Evolutionary conservation across 2,888 invertebrate species (phyloP).

Genomic region (Erynnis tages): DNA sequence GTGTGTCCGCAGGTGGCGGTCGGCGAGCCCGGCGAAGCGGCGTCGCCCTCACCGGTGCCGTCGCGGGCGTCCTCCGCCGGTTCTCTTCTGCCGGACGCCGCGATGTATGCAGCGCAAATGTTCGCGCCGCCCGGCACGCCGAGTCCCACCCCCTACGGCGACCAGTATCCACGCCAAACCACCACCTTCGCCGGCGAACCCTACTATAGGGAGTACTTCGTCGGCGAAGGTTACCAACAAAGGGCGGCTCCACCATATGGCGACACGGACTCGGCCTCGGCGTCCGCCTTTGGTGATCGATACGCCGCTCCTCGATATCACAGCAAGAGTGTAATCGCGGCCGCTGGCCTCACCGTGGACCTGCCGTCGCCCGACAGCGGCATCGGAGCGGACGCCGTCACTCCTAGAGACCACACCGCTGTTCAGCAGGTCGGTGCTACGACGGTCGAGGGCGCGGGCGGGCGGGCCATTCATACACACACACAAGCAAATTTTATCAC

Average conservation of each 20-base stretch:
- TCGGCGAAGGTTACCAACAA: conserved; percentile 83
- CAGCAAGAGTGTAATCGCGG: conserved; percentile 87
- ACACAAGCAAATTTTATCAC: conserved; percentile 36
- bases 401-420: conserved; percentile 93
- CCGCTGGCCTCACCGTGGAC: conserved; percentile 93
- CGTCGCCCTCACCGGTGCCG: conserved; percentile 83
- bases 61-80: conserved; percentile 81
- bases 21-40: conserved; percentile 83
- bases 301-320: conserved; percentile 87
- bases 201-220: conserved; percentile 91
- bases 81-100: conserved; percentile 83
- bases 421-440: conserved; percentile 90
- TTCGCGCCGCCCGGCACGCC: conserved; percentile 86
- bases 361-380: conserved; percentile 97
- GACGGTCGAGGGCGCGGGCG: conserved; percentile 64
- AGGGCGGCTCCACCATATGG: conserved; percentile 81
- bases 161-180: conserved; percentile 74
- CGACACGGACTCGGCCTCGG: conserved; percentile 81
- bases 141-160: conserved; percentile 83
- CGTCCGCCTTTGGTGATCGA: conserved; percentile 85
- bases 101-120: conserved; percentile 86
- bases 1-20: conserved; percentile 82
- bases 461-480: conserved; percentile 55
- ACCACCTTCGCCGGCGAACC: conserved; percentile 86
- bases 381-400: conserved; percentile 96